Base-by-base conservation (phyloP, 2,888 invertebrate genomes). In the Apoda limacodes region DNA sequence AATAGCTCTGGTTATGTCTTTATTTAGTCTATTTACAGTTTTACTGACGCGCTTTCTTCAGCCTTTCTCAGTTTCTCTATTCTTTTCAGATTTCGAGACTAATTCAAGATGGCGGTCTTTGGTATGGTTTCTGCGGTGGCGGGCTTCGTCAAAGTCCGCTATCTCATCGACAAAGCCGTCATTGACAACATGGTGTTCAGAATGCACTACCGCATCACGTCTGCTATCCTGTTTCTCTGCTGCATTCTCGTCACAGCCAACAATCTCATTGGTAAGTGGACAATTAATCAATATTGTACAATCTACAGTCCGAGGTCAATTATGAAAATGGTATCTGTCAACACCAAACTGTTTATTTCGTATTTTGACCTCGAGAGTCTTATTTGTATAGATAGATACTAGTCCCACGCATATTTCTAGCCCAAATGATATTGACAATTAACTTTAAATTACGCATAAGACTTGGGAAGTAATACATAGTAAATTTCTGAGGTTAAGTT, bases 161-260 rank as follows among this genome's bases (percentile, higher is more conserved):
- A 89, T 83, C 84, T 93, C 48, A 85, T 92, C 62, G 93, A 93
- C 83, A 93, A 89, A 70, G 93, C 93, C 39, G 83, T 92, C 50
- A 93, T 93, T 55, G 93, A 94, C 81, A 94, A 93, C 70, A 89
- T 92, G 87, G 87, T 92, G 38, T 94, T 94, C 76, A 84, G 93
- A 52, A 90, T 91, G 63, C 93, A 94, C 71, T 94, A 94, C 71
- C 85, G 93, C 66, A 88, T 92, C 65, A 93, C 93, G 22, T 88
- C 92, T 27, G 93, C 93, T 34, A 88, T 93, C 50, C 80, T 94
- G 43, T 93, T 94, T 71, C 84, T 90, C 31, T 89, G 88, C 67
- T 93, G 93, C 67, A 90, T 94, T 52, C 89, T 94, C 51, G 90
- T 93, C 40, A 92, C 93, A 14, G 93, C 93, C 44, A 93, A 93